Evolutionary conservation across 2,888 invertebrate genomes (phyloP).

Genomic region (Ormyrus thymus): DNA sequence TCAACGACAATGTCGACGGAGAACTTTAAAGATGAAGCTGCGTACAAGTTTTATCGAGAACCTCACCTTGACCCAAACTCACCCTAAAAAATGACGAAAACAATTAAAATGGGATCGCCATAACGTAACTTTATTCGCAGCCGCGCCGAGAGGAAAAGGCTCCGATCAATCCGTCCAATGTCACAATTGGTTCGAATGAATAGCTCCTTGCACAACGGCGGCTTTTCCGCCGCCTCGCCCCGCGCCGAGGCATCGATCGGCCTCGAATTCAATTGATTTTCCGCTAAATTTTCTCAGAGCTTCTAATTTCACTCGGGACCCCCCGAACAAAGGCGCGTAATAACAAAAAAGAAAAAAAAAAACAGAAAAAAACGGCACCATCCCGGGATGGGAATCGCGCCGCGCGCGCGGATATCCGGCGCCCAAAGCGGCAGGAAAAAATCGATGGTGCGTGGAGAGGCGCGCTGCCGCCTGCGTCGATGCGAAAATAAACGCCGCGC

Average conservation of each 20-base stretch:
- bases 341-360: neutral
- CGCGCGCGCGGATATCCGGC: slow-evolving; percentile 60
- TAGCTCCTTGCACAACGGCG: slow-evolving; percentile 16
- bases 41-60: too few relatives aligned
- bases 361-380: neutral
- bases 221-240: neutral
- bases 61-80: too few relatives aligned
- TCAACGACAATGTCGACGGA: too few relatives aligned
- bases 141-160: neutral
- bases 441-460: slow-evolving; percentile 44
- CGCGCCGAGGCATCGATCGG: neutral
- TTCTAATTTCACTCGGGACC: slow-evolving; percentile 6
- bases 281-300: neutral
- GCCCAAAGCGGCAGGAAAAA: slow-evolving; percentile 38
- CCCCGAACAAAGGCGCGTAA: neutral
- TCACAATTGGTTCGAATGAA: neutral
- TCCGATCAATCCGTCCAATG: neutral
- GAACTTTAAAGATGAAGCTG: too few relatives aligned
- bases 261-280: neutral
- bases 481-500: slow-evolving; percentile 13
- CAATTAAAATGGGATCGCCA: neutral
- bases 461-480: neutral
- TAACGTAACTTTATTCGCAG: too few relatives aligned
- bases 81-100: neutral
- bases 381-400: slow-evolving; percentile 37